Evolutionary conservation across 2,113 vertebrate genomes (phyloP).

Genomic region (Pseudopodoces humilis): DNA sequence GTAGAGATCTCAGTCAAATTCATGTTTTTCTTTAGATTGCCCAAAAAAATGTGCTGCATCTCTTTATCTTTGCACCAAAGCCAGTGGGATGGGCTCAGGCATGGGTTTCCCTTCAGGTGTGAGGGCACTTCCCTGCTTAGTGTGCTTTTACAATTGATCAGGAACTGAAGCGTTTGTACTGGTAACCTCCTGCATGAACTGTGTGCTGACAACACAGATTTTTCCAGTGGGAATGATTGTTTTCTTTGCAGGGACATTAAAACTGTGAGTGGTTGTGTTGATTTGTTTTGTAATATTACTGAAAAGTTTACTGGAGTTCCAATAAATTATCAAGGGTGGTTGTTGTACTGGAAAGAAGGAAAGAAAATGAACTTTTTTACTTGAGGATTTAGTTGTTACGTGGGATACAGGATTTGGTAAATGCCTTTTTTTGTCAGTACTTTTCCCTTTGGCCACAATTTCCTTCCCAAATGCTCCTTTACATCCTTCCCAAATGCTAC

Average conservation of each 20-base stretch:
- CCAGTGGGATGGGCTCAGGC: neutral
- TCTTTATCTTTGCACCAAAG: neutral
- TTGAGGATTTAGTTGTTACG: neutral
- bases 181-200: neutral
- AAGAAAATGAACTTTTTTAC: neutral
- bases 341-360: neutral
- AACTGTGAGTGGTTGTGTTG: neutral
- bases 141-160: neutral
- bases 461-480: neutral
- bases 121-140: neutral
- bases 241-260: neutral
- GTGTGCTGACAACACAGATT: neutral
- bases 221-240: neutral
- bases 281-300: neutral
- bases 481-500: neutral
- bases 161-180: neutral
- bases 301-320: neutral
- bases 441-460: neutral
- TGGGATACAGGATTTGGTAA: neutral
- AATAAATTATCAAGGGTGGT: neutral
- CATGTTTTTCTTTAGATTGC: neutral
- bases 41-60: neutral
- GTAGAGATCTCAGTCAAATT: neutral
- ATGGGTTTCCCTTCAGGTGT: rapidly evolving
- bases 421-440: neutral